These are phyloP conservation scores for Tetragonula clypearis DNA, from an alignment of 1,140 invertebrate species.

Conservation along the genomic window DNA sequence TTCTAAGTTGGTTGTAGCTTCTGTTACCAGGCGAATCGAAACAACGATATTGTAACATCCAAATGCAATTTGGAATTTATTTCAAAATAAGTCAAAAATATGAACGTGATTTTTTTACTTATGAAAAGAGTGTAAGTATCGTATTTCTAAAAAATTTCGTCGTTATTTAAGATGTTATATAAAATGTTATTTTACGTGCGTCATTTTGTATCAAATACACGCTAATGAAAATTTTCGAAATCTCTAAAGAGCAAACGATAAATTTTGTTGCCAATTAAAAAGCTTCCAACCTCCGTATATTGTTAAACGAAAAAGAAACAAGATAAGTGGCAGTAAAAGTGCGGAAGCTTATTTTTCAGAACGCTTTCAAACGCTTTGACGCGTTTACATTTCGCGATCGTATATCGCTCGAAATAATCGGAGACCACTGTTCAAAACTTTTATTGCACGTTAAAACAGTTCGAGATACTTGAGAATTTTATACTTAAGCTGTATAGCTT, in stretches of 20 bases:
- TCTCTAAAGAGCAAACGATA: neutral
- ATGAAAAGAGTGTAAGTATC: neutral
- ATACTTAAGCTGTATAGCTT: neutral
- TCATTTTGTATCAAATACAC: neutral
- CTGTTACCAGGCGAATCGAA: neutral
- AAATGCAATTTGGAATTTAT: neutral
- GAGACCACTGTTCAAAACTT: neutral
- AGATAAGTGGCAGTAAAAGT: constrained; percentile 2
- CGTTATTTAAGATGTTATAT: neutral
- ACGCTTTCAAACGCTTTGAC: neutral
- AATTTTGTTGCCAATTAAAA: neutral
- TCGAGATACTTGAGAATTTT: neutral
- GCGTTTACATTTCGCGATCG: constrained; percentile 5
- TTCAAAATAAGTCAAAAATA: neutral
- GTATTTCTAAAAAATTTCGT: neutral
- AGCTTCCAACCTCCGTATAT: neutral
- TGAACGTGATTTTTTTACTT: neutral
- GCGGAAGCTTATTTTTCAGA: neutral
- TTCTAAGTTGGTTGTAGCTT: constrained; percentile 14
- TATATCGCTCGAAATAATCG: constrained; percentile 20
- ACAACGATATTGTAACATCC: too few species aligned
- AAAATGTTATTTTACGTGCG: neutral
- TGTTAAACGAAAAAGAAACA: neutral
- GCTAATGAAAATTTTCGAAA: too few species aligned
- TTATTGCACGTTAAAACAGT: neutral